Conservation (phyloP, 1,140 invertebrate genomes). For the Drosophila eugracilis region DNA sequence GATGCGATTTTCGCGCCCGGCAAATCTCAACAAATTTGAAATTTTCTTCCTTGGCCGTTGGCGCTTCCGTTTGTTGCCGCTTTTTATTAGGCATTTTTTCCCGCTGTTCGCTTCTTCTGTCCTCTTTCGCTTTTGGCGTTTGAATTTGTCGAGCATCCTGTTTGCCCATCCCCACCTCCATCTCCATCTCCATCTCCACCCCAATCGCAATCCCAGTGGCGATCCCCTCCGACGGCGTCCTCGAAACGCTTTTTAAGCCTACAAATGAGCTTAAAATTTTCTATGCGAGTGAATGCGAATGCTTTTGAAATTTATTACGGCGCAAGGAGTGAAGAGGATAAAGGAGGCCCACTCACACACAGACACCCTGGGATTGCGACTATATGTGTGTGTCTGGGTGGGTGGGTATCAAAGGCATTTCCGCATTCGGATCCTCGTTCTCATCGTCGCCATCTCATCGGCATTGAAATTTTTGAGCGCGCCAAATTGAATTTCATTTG, state of each 20-base stretch:
- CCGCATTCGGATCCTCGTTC: conserved; percentile 20
- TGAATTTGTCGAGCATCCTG: conserved; percentile 74
- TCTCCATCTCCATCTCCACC: too few species aligned
- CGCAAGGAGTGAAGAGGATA: conserved; percentile 25
- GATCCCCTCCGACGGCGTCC: not conserved
- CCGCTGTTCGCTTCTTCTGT: conserved; percentile 50
- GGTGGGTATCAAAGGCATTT: conserved; percentile 69
- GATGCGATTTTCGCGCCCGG: conserved; percentile 78
- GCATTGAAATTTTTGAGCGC: conserved; percentile 70
- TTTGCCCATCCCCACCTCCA: conserved; percentile 23
- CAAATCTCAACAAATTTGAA: conserved; percentile 80
- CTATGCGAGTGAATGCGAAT: conserved; percentile 83
- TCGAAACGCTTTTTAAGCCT: conserved; percentile 72
- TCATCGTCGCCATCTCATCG: conserved; percentile 27
- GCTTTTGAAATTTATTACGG: conserved; percentile 82
- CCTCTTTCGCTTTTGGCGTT: conserved; percentile 67
- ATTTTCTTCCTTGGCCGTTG: conserved; percentile 56
- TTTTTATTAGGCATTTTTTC: conserved; percentile 66
- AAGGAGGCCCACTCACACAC: conserved; percentile 5
- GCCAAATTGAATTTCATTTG: conserved; percentile 82
- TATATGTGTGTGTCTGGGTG: conserved; percentile 11
- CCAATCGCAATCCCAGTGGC: not conserved
- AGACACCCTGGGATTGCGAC: conserved; percentile 6
- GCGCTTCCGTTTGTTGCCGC: conserved; percentile 68
- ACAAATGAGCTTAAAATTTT: conserved; percentile 84